Conservation (phyloP, 2,113 vertebrate species). For the Ceyx melanurus region DNA sequence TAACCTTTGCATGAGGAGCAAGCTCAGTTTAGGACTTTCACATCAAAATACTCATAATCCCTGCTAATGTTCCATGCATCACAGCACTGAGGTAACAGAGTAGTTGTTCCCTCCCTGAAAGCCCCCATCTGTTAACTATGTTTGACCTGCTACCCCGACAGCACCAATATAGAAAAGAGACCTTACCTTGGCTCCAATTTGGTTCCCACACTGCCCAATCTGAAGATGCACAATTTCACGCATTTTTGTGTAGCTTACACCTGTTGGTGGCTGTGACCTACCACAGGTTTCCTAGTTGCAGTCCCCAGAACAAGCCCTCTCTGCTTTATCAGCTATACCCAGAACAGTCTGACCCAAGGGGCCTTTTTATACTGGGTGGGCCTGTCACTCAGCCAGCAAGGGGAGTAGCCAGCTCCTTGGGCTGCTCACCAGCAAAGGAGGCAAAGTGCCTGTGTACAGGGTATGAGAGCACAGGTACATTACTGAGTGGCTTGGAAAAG, state of each 20-base stretch:
- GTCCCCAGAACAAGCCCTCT: not conserved
- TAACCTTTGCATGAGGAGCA: not conserved
- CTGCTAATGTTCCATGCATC: not conserved
- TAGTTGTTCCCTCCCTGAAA: not conserved
- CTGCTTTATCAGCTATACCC: not conserved
- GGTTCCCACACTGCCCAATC: slow-evolving; percentile 98
- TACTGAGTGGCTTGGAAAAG: not conserved
- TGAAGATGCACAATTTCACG: slow-evolving; percentile 97
- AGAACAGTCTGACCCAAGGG: not conserved
- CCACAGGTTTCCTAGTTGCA: not conserved
- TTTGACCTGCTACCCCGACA: not conserved
- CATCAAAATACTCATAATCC: not conserved
- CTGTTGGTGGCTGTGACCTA: not conserved
- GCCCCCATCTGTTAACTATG: not conserved
- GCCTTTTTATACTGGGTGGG: slow-evolving; percentile 1
- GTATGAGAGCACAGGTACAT: not conserved
- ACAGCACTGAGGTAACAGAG: not conserved
- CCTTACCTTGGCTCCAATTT: slow-evolving; percentile 95
- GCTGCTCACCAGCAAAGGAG: not conserved
- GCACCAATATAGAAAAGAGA: not conserved
- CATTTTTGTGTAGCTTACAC: slow-evolving; percentile 75
- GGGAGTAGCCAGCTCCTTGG: slow-evolving; percentile 46
- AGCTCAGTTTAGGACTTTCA: not conserved
- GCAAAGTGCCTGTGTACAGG: not conserved
- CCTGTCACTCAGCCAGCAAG: not conserved